Percentiles rank a stretch among this genome's conserved stretches.
Conservation (phyloP, 2,888 invertebrate species). For the Sphaeridia pumilis region DNA sequence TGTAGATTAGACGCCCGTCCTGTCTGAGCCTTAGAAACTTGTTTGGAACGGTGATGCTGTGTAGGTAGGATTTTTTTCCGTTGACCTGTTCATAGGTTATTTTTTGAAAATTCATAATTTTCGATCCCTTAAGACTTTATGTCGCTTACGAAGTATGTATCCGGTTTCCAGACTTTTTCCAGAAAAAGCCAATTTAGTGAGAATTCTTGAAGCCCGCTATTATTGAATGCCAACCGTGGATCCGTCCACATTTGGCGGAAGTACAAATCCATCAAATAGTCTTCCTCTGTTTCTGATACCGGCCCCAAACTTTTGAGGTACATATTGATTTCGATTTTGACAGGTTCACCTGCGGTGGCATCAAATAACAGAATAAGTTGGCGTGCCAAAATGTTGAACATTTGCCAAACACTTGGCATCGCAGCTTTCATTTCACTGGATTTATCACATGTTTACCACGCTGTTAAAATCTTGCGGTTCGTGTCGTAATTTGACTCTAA, state of each 20-base stretch:
- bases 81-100: conserved; percentile 20
- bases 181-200: conserved; percentile 47
- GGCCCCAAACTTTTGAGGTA: conserved; percentile 42
- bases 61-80: conserved; percentile 41
- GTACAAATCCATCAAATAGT: conserved; percentile 15
- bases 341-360: conserved; percentile 40
- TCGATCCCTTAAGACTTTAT: conserved; percentile 45
- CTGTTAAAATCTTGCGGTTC: no score
- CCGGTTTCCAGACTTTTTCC: conserved; percentile 49
- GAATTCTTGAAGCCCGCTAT: conserved; percentile 38
- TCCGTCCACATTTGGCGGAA: conserved; percentile 44
- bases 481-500: no score
- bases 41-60: conserved; percentile 47
- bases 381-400: not conserved
- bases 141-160: conserved; percentile 48
- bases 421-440: no score
- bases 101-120: no score
- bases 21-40: conserved; percentile 40
- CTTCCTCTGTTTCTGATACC: conserved; percentile 42
- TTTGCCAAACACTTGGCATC: no score
- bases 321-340: conserved; percentile 40
- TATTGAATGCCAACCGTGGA: conserved; percentile 42
- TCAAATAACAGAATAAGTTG: not conserved
- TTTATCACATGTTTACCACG: no score
- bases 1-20: conserved; percentile 37